These are phyloP conservation scores for Cyclophora punctaria DNA, from an alignment of 2,888 invertebrate species.

Conservation along the genomic window DNA sequence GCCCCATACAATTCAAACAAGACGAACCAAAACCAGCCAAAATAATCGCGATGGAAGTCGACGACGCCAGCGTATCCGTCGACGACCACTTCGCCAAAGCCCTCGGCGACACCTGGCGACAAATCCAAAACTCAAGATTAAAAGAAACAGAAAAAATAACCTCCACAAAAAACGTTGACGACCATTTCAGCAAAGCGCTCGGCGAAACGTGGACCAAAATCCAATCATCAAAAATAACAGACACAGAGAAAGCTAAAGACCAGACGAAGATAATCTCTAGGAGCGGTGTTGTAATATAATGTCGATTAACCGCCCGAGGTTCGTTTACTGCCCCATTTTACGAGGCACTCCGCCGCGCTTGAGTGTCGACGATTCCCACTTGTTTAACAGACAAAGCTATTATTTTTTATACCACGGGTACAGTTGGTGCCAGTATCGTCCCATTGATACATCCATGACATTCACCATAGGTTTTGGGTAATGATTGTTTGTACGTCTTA, in stretches of 20 bases:
- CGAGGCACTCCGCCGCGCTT: conserved; percentile 50
- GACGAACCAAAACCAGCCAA: conserved; percentile 56
- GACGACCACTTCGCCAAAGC: conserved; percentile 96
- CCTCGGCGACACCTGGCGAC: conserved; percentile 87
- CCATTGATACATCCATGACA: conserved; percentile 53
- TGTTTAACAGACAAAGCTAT: conserved; percentile 52
- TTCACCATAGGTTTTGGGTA: conserved; percentile 56
- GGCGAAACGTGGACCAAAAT: conserved; percentile 88
- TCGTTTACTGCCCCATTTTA: conserved; percentile 54
- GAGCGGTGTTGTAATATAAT: conserved; percentile 70
- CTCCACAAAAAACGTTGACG: conserved; percentile 79
- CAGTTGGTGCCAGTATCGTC: conserved; percentile 27
- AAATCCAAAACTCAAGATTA: conserved; percentile 78
- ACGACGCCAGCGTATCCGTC: conserved; percentile 78
- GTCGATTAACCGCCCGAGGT: conserved; percentile 36
- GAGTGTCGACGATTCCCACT: conserved; percentile 62
- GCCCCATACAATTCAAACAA: conserved; percentile 61
- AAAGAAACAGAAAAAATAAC: conserved; percentile 59
- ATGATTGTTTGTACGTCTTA: conserved; percentile 28
- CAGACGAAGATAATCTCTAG: conserved; percentile 65
- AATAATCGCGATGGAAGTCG: conserved; percentile 76
- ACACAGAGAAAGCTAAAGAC: conserved; percentile 50
- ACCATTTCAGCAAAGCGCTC: conserved; percentile 93
- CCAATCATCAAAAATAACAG: conserved; percentile 73
- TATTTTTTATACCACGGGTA: conserved; percentile 31